Evolutionary conservation across 2,888 invertebrate genomes (phyloP), one percentile per base, ranked within the genome.

Genomic region (Erynnis tages): DNA sequence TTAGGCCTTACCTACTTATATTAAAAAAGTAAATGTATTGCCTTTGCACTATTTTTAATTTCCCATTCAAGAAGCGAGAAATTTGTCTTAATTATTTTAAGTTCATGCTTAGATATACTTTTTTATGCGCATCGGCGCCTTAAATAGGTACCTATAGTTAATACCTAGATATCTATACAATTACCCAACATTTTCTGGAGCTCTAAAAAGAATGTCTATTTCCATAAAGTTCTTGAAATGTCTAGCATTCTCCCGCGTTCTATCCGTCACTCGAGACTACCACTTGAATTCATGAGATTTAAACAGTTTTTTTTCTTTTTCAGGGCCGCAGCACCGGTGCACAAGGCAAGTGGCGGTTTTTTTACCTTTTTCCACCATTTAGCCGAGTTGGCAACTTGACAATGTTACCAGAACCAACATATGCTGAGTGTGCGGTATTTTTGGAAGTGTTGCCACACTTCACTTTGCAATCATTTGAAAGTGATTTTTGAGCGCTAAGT

Each of bases 271-370:
- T 48, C 10, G 10, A 23, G 32, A 32, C 48, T 23, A 30, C 48
- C 34, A 25, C 49, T 49, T 23, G 32, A 32, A 34, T 54, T 38
- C 45, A 43, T 41, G 32, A 40, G 49, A 41, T 49, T 44, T 34
- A 40, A 49, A 41, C 25, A 11, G 30, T 40, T 49, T 49, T 49
- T 47, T 56, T 49, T 50, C 49, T 56, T 57, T 76, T 75, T 8
- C 69, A 82, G 82, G 77, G 68, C 8, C 79, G 80, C 62, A 75
- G 75, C 60, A 63, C 76, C 13, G 71, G 55, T 45, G 59, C 63
- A 17, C 57, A 67, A 37, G 61, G 80, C 79, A 61, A 77, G 77
- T 70, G 60, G 45, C 10, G 10, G 34, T 43, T 55, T 49, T 25
- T 45, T 43, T 53, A 25, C 30, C 13, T 32, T 40, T 43, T 38